phyloP scores from a whole-genome alignment of 2,797 vertebrate genomes.

The Poeciliopsis infans region DNA sequence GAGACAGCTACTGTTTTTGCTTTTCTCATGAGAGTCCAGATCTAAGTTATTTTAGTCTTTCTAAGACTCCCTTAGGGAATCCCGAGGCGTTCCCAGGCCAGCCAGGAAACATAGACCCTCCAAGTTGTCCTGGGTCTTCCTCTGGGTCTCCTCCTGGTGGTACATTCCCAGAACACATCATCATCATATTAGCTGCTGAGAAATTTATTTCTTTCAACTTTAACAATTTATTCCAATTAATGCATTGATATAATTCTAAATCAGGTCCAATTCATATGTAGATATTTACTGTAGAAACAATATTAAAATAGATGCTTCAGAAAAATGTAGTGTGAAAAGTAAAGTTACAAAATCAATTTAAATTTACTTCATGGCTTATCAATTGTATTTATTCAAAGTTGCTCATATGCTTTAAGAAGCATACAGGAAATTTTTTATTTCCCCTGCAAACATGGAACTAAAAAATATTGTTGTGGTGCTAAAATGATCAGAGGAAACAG shows the following conservation, averaged over 20 bases:
- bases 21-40: background rate
- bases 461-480: background rate
- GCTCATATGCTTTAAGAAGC: background rate
- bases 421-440: background rate
- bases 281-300: background rate
- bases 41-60: background rate
- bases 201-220: background rate
- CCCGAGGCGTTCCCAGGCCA: background rate
- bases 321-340: no score
- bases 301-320: no score
- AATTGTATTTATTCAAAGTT: background rate
- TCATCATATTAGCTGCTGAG: background rate
- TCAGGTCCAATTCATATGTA: background rate
- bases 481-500: constrained; percentile 34
- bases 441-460: background rate
- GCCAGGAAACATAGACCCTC: background rate
- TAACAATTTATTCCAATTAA: background rate
- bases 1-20: background rate
- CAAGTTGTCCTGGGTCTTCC: background rate
- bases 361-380: background rate
- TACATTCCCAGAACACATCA: background rate
- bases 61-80: background rate
- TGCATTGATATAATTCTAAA: background rate
- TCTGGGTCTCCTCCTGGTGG: background rate
- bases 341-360: background rate